Conservation (phyloP, 1,140 invertebrate genomes). For the Chionoecetes opilio region DNA sequence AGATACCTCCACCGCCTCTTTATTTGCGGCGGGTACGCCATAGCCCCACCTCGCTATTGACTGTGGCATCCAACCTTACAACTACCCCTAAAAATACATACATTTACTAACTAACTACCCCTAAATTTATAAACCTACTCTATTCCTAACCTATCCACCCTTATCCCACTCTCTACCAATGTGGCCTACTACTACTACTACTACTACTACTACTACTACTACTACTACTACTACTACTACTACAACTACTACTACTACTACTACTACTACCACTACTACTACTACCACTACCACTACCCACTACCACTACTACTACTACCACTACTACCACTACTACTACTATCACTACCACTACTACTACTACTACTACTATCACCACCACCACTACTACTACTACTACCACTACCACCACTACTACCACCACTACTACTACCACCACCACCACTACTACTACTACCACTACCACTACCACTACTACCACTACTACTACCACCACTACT, state of each 20-base stretch:
- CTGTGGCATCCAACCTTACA: too few species aligned
- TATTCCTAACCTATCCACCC: too few species aligned
- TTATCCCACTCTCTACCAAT: too few species aligned
- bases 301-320: neutral
- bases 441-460: neutral
- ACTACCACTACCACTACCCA: neutral
- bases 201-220: conserved; percentile 23
- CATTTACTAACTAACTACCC: too few species aligned
- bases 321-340: neutral
- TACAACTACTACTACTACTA: conserved; percentile 11
- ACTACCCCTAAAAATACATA: too few species aligned
- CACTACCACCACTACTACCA: neutral
- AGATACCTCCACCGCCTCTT: too few species aligned
- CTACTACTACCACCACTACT: neutral
- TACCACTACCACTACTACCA: neutral
- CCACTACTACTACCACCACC: neutral
- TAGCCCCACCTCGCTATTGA: too few species aligned
- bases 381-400: neutral
- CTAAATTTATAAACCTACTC: too few species aligned
- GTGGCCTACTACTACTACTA: too few species aligned
- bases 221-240: neutral
- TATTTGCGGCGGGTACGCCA: too few species aligned
- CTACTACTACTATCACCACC: neutral
- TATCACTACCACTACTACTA: neutral
- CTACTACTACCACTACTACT: conserved; percentile 14